Evolutionary conservation across 2,113 vertebrate genomes (phyloP), one percentile per base, ranked within the genome.

Genomic region (Lipophrys pholis): DNA sequence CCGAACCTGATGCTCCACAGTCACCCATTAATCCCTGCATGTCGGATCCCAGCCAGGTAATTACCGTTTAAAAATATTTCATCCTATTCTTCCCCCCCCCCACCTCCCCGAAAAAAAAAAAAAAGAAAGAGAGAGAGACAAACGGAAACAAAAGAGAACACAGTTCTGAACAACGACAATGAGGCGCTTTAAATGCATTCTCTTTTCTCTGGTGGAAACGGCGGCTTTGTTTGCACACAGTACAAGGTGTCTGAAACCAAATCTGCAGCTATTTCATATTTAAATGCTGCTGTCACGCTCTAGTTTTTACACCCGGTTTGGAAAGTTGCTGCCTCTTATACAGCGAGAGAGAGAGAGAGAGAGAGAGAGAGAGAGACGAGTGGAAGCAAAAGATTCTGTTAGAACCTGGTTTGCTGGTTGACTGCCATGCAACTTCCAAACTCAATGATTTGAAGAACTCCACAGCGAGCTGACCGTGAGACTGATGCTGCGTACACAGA

Each of bases 51-150:
- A 94, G 97, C 97, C 96, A 98, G 96, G 96, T 99, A 99, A 97
- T 98, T 99, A 96, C 95, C 94, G 95, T 98, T 98, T 96, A 98
- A 97, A 99, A 99, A 99, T 93, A 99, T 96, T 95, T 98, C 96
- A 95, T 98, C 95, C 97, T 94, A 96, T 96, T 97, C 96, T 95
- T 94, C 96, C 88, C 94, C 94, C 39, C 61, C 70, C 90, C 7
- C 94, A 38, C 61, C 70, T 90, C 7, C 41, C 41, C 41, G 2
- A 42, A 42, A 42, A 42, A 10, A 42, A 42, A 42, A 8, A 41
- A 41, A 41, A 8, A 41, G 8, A 41, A 6, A 10, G 91, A 91
- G 81, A 83, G 72, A 89, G 88, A 93, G 93, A 90, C 87, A 92
- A 92, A 80, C 6, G 67, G 80, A 88, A 94, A 94, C 91, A 93